Percentiles rank a stretch among this genome's conserved stretches.
phyloP scores from a whole-genome alignment of 1,140 invertebrate genomes.

The Chymomyza costata region DNA sequence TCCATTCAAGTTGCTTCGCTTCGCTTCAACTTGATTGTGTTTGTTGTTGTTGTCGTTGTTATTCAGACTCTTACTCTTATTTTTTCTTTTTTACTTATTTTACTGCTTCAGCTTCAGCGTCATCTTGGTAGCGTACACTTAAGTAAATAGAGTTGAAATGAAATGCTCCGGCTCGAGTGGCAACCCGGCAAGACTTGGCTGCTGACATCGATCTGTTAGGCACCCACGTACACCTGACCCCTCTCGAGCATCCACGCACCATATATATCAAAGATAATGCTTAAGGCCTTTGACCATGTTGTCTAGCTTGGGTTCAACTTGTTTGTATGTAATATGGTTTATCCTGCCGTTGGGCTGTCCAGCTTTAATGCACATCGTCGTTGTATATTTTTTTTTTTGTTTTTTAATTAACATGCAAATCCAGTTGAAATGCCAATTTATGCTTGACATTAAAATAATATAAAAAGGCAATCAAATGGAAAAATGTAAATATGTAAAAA shows the following conservation, averaged over 20 bases:
- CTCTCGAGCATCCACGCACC: too few species aligned
- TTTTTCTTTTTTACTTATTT: too few species aligned
- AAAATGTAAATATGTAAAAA: background rate
- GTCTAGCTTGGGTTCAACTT: conserved; percentile 16
- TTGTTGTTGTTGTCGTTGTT: conserved; percentile 34
- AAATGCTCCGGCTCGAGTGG: conserved; percentile 51
- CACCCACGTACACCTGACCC: too few species aligned
- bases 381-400: conserved; percentile 68
- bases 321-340: background rate
- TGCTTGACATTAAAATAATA: conserved; percentile 71
- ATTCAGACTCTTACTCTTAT: too few species aligned
- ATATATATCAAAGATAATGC: too few species aligned
- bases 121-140: conserved; percentile 53
- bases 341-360: conserved; percentile 11
- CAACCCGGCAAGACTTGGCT: conserved; percentile 18
- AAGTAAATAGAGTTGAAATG: conserved; percentile 72
- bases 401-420: conserved; percentile 73
- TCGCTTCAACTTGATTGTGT: conserved; percentile 31
- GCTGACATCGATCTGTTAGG: conserved; percentile 63
- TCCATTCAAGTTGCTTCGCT: background rate
- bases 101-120: conserved; percentile 18
- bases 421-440: conserved; percentile 73
- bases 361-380: conserved; percentile 59
- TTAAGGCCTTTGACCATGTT: conserved; percentile 40
- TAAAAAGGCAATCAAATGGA: conserved; percentile 28